Evolutionary conservation across 2,888 invertebrate genomes (phyloP), one percentile per base, ranked within the genome.

Genomic region (Polyploca ridens): DNA sequence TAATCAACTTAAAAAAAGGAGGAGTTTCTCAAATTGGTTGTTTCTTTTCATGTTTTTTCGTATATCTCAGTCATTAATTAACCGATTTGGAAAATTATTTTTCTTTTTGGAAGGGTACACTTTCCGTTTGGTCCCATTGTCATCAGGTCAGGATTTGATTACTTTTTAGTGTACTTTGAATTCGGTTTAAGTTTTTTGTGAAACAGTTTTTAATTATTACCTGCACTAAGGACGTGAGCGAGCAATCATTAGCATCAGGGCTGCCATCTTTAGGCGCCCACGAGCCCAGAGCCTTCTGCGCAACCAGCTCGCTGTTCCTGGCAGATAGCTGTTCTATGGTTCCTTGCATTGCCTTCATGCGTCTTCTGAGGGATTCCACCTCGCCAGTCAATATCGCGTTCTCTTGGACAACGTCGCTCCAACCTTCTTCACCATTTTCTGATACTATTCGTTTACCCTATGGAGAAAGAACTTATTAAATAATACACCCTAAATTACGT

Each of bases 371-470:
- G 71, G 98, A 97, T 81, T 97, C 97, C 69, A 98, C 96, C 88
- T 99, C 99, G 63, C 96, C 96, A 76, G 97, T 96, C 1, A 99
- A 94, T 96, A 99, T 97, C 33, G 97, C 97, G 90, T 99, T 99
- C 93, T 99, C 99, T 85, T 98, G 97, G 85, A 97, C 98, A 90
- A 99, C 98, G 86, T 99, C 99, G 78, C 98, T 99, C 76, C 98
- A 96, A 46, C 96, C 95, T 80, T 98, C 97, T 70, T 96, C 96
- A 5, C 99, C 99, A 86, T 98, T 98, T 75, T 97, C 96, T 67
- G 97, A 96, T 57, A 98, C 95, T 14, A 97, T 95, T 69, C 98
- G 95, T 94, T 98, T 98, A 67, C 99, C 99, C 97, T 96, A 84
- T 19, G 1, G 19, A n/a, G 54, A 19, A 38, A 38, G 2, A 38